A percentile compares a stretch with the other conserved stretches of the same genome.
These are phyloP conservation scores for Poeciliopsis turrubarensis DNA, from an alignment of 2,113 vertebrate species.

Conservation along the genomic window DNA sequence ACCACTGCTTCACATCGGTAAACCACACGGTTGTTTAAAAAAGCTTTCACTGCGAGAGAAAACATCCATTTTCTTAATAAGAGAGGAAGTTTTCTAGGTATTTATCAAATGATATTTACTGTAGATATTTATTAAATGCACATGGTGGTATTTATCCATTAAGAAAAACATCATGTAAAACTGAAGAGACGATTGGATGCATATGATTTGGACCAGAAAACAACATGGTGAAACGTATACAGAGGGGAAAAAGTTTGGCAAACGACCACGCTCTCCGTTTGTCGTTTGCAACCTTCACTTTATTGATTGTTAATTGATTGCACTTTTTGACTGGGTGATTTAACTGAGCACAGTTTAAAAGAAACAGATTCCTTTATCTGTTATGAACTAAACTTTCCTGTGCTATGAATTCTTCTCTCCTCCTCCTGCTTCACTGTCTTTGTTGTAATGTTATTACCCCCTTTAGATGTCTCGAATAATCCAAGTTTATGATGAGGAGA, in stretches of 20 bases:
- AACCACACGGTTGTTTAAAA: neutral
- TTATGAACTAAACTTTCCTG: slow-evolving; percentile 72
- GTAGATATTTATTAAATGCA: no score
- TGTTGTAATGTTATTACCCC: slow-evolving; percentile 96
- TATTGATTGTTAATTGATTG: slow-evolving; percentile 35
- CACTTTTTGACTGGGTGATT: neutral
- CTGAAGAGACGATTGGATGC: neutral
- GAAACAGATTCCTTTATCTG: slow-evolving; percentile 58
- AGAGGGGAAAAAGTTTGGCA: neutral
- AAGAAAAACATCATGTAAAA: no score
- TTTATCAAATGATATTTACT: no score
- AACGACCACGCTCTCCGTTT: neutral
- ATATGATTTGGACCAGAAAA: neutral
- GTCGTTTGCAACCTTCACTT: slow-evolving; percentile 22
- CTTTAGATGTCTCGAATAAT: slow-evolving; percentile 99
- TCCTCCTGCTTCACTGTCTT: slow-evolving; percentile 77
- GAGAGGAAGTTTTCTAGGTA: no score
- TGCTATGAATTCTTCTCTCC: slow-evolving; percentile 81
- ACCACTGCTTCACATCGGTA: neutral
- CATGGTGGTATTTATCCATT: no score
- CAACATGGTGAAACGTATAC: neutral
- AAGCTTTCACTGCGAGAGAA: neutral
- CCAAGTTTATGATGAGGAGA: slow-evolving; percentile 99
- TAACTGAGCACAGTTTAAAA: slow-evolving; percentile 37
- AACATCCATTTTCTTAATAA: no score